These are phyloP conservation scores for Nesidiocoris tenuis DNA, from an alignment of 2,888 invertebrate genomes.

Conservation along the genomic window DNA sequence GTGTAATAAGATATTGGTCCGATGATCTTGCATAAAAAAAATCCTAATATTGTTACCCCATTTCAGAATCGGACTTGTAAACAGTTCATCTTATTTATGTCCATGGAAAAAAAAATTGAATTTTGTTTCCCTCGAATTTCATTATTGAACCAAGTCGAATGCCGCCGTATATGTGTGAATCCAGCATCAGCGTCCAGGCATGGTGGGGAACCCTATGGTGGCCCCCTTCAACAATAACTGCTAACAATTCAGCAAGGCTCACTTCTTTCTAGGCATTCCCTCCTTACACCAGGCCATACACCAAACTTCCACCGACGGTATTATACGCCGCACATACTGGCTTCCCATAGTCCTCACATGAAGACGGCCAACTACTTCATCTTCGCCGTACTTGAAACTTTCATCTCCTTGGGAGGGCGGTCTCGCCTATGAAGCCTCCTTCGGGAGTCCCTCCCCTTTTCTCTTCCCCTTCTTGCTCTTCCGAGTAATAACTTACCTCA, in stretches of 20 bases:
- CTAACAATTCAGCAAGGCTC: constrained; percentile 21
- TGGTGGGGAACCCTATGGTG: background rate
- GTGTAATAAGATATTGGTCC: too few species aligned
- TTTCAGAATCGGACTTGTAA: too few species aligned
- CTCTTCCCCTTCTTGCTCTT: background rate
- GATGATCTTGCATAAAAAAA: too few species aligned
- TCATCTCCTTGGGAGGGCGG: constrained; percentile 39
- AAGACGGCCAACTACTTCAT: constrained; percentile 42
- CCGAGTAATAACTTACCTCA: too few species aligned
- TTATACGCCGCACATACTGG: background rate
- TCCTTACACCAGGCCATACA: background rate
- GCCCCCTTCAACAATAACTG: constrained; percentile 33
- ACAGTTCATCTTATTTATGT: too few species aligned
- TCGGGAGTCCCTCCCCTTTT: too few species aligned
- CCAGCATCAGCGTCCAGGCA: background rate
- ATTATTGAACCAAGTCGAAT: too few species aligned
- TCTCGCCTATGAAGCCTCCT: background rate
- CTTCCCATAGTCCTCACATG: constrained; percentile 3
- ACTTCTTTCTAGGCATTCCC: constrained; percentile 39
- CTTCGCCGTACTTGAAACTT: constrained; percentile 40
- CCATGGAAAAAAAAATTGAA: too few species aligned
- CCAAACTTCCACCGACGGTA: background rate
- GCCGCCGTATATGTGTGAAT: too few species aligned
- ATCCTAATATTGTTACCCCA: too few species aligned
- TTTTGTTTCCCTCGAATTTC: too few species aligned